Conservation (phyloP, 2,113 vertebrate genomes). For the Morone chrysops region DNA sequence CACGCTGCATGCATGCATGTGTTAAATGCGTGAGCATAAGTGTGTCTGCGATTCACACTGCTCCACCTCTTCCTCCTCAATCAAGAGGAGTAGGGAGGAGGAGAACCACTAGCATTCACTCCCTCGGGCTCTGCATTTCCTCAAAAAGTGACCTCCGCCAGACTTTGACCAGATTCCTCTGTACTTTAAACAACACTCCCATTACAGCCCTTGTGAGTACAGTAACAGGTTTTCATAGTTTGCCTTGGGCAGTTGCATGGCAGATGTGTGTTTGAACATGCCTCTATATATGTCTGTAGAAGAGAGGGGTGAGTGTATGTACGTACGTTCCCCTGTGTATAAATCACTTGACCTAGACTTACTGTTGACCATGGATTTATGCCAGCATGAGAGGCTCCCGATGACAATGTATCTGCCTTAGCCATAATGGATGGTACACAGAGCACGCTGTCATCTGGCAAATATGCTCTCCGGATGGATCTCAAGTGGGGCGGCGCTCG, state of each 20-base stretch:
- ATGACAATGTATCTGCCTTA: constrained; percentile 75
- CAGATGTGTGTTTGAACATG: constrained; percentile 59
- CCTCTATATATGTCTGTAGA: constrained; percentile 39
- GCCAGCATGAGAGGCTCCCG: constrained; percentile 65
- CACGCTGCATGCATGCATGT: constrained; percentile 37
- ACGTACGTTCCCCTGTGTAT: constrained; percentile 66
- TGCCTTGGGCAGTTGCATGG: constrained; percentile 48
- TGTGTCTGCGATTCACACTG: constrained; percentile 37
- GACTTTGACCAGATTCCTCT: constrained; percentile 76
- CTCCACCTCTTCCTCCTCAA: constrained; percentile 38
- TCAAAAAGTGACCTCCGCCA: constrained; percentile 74
- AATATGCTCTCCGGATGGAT: constrained; percentile 78
- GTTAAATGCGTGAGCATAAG: constrained; percentile 21
- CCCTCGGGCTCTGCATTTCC: constrained; percentile 75
- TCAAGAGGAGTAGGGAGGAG: constrained; percentile 57
- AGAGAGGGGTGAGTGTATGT: constrained; percentile 45
- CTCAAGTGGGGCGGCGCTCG: constrained; percentile 69
- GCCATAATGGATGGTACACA: constrained; percentile 77
- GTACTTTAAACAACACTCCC: constrained; percentile 83
- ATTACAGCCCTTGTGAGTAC: constrained; percentile 71
- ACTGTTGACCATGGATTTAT: constrained; percentile 76
- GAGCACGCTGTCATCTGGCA: constrained; percentile 73
- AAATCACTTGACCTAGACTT: constrained; percentile 83
- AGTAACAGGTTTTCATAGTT: constrained; percentile 75
- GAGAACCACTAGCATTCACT: constrained; percentile 51